phyloP scores from a whole-genome alignment of 1,140 invertebrate genomes.

The Ridgeia piscesae region DNA sequence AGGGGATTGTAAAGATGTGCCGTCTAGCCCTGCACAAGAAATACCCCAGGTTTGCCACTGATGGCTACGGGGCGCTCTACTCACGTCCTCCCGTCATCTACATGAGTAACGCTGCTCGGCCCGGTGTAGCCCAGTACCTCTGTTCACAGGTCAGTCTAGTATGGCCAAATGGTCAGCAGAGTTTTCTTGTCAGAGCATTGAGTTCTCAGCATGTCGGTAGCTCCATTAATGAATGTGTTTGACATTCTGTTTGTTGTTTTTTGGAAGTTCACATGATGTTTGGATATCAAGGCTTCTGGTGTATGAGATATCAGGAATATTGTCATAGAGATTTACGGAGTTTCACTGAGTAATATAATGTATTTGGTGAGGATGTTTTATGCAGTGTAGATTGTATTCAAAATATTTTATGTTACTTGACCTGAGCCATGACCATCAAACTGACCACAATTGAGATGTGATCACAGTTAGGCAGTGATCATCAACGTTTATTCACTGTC shows the following conservation, averaged over 20 bases:
- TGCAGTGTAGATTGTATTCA: too few relatives aligned
- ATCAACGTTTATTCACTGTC: too few relatives aligned
- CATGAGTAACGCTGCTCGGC: constrained; percentile 73
- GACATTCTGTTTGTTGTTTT: constrained; percentile 13
- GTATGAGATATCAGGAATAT: too few relatives aligned
- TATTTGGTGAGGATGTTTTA: too few relatives aligned
- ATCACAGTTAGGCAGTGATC: too few relatives aligned
- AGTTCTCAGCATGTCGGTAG: neutral
- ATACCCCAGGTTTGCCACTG: constrained; percentile 78
- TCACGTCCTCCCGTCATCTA: constrained; percentile 78
- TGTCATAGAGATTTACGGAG: too few relatives aligned
- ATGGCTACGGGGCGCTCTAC: constrained; percentile 76
- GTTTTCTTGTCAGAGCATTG: neutral
- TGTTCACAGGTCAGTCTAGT: constrained; percentile 67
- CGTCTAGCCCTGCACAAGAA: constrained; percentile 77
- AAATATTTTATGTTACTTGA: too few relatives aligned
- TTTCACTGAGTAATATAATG: too few relatives aligned
- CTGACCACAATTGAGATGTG: too few relatives aligned
- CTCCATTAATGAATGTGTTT: neutral
- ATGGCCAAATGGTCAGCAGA: neutral
- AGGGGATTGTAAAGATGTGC: constrained; percentile 76
- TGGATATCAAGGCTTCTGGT: too few relatives aligned
- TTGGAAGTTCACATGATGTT: too few relatives aligned
- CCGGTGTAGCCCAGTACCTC: constrained; percentile 76
- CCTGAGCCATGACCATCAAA: too few relatives aligned